These are phyloP conservation scores for Drosophila nikananu DNA, from an alignment of 1,140 invertebrate species.

Conservation along the genomic window DNA sequence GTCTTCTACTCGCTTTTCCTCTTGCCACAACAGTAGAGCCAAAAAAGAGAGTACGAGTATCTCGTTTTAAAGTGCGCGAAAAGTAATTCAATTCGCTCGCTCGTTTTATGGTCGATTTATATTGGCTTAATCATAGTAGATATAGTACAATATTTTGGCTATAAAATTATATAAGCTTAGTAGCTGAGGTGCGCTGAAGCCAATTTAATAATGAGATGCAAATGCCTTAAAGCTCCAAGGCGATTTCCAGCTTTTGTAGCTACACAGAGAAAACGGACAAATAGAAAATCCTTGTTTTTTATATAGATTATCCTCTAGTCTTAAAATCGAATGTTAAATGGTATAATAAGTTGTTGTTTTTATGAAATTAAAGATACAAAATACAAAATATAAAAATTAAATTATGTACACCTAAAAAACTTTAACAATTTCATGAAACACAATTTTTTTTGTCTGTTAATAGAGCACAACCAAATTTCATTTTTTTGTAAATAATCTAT, in stretches of 20 bases:
- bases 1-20: slow-evolving; percentile 16
- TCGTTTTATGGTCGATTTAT: slow-evolving; percentile 12
- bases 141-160: slow-evolving; percentile 12
- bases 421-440: too few relatives aligned
- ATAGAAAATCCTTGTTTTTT: not conserved
- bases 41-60: slow-evolving; percentile 17
- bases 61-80: slow-evolving; percentile 31
- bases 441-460: too few relatives aligned
- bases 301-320: too few relatives aligned
- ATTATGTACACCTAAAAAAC: too few relatives aligned
- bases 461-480: too few relatives aligned
- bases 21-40: slow-evolving; percentile 1
- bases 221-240: slow-evolving; percentile 39
- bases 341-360: too few relatives aligned
- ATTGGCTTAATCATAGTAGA: slow-evolving; percentile 18
- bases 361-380: too few relatives aligned
- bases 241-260: slow-evolving; percentile 29
- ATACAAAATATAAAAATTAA: too few relatives aligned
- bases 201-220: slow-evolving; percentile 47
- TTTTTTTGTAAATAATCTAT: too few relatives aligned
- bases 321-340: too few relatives aligned
- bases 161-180: slow-evolving; percentile 23
- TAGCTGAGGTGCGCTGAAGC: slow-evolving; percentile 3
- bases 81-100: slow-evolving; percentile 15
- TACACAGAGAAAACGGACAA: not conserved